Percentiles rank a stretch among this genome's conserved stretches.
Conservation (phyloP, 1,140 invertebrate genomes). For the Trichonephila clavata region DNA sequence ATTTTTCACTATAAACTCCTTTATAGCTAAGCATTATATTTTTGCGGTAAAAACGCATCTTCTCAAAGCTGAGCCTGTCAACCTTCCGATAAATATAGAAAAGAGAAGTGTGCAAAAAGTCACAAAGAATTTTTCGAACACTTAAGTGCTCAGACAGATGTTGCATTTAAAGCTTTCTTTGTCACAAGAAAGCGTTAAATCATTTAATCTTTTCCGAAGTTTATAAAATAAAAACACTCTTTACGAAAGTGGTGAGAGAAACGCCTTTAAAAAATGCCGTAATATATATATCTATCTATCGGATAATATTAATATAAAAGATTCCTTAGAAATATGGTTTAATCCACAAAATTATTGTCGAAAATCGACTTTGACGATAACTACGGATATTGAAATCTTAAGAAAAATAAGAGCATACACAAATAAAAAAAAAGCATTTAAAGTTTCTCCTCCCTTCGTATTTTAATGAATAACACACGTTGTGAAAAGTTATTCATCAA, state of each 20-base stretch:
- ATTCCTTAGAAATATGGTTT: neutral
- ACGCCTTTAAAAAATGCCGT: too few species aligned
- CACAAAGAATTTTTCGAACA: neutral
- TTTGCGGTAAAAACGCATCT: slow-evolving; percentile 9
- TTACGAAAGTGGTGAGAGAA: neutral
- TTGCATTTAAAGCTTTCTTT: slow-evolving; percentile 11
- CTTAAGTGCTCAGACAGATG: neutral
- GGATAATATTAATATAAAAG: neutral
- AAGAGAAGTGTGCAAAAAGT: neutral
- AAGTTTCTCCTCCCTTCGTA: neutral
- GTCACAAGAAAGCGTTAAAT: slow-evolving; percentile 1
- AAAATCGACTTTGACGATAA: neutral
- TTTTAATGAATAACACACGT: neutral
- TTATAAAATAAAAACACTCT: neutral
- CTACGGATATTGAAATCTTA: neutral
- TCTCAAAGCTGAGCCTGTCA: neutral
- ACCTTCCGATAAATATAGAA: slow-evolving; percentile 2
- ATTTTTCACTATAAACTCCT: slow-evolving; percentile 17
- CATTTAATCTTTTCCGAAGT: slow-evolving; percentile 20
- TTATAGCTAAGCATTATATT: slow-evolving; percentile 11
- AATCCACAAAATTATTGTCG: neutral
- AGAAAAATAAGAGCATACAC: neutral
- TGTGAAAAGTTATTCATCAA: neutral
- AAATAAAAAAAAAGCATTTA: neutral
- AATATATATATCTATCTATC: too few species aligned